Evolutionary conservation across 2,797 vertebrate genomes (phyloP).

Genomic region (Ctenopoma kingsleyae): DNA sequence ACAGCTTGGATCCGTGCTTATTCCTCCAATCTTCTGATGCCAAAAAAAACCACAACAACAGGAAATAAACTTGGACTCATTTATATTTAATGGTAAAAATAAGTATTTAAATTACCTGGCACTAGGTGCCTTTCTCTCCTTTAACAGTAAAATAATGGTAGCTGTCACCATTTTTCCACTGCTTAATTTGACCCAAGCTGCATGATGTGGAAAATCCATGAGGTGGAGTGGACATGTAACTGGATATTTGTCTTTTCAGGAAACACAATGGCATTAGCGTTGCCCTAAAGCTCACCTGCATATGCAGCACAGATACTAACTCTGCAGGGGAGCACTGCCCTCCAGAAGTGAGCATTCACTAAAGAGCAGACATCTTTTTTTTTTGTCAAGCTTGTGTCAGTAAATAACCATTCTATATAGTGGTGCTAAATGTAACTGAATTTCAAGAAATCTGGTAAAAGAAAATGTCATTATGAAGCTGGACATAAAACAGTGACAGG

Average conservation of each 20-base stretch:
- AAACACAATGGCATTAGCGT: constrained; percentile 56
- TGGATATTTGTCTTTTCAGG: constrained; percentile 71
- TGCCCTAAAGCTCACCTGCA: constrained; percentile 50
- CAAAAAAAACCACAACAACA: constrained; percentile 2
- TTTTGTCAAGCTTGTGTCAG: neutral
- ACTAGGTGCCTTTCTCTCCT: neutral
- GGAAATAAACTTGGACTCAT: neutral
- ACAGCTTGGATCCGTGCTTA: constrained; percentile 18
- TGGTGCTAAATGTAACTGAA: too few relatives aligned
- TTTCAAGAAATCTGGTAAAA: neutral
- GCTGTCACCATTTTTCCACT: constrained; percentile 45
- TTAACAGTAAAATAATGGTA: constrained; percentile 2
- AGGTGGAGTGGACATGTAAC: constrained; percentile 65
- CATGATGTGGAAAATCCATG: constrained; percentile 57
- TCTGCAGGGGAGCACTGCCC: constrained; percentile 33
- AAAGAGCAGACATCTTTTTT: constrained; percentile 42
- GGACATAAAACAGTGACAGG: too few relatives aligned
- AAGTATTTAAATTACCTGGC: neutral
- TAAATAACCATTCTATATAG: too few relatives aligned
- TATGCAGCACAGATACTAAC: constrained; percentile 25
- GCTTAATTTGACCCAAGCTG: constrained; percentile 53
- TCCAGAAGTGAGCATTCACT: constrained; percentile 14
- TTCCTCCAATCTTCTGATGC: constrained; percentile 1
- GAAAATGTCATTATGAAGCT: neutral
- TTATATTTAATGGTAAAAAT: neutral